Base-by-base conservation (phyloP, 1,140 invertebrate species). In the Lepidurus couesii region DNA sequence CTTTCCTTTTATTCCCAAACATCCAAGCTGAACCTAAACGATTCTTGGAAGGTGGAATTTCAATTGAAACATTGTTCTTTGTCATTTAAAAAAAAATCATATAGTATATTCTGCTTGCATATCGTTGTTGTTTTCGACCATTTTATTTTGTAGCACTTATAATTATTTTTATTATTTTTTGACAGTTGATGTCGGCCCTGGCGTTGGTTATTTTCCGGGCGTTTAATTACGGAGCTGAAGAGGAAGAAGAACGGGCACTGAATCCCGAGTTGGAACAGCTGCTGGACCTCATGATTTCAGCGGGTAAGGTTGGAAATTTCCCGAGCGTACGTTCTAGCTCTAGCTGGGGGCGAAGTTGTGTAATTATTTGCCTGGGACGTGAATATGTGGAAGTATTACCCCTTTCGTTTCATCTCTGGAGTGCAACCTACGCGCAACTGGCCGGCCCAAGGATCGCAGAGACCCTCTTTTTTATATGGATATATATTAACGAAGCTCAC, bases 141-240 rank as follows among this genome's bases (percentile, higher is more conserved):
- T 75, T 47, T 73, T 74, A 13, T 73, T 45, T 80, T 80, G 78
- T 80, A 26, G 65, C 80, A 77, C 73, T 77, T 80, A 44, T 76
- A 26, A 78, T 80, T 21, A 45, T 80, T 74, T 78, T 80, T 74
- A 65, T 75, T 80, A 74, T 80, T 34, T 78, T 80, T 75, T 47
- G 26, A 7, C 44, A 95, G 93, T 85, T 95, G 81, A 89, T 95
- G 79, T 89, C 90, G 79, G 91, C 92, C 80, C 84, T 97, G 82
- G 95, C 94, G 7, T 85, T 92, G 79, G 88, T 93, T 78, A 90
- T 97, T 78, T 97, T 93, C 86, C 89, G 90, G 80, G 94, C 95
- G n/a, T 86, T 97, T 82, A 95, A 96, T 85, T 95, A 91, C 86
- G 92, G 92, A 80, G 86, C 95, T 83, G 88, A 89, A 74, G 91